Conservation (phyloP, 1,140 invertebrate genomes). For the Brachionus rubens region DNA sequence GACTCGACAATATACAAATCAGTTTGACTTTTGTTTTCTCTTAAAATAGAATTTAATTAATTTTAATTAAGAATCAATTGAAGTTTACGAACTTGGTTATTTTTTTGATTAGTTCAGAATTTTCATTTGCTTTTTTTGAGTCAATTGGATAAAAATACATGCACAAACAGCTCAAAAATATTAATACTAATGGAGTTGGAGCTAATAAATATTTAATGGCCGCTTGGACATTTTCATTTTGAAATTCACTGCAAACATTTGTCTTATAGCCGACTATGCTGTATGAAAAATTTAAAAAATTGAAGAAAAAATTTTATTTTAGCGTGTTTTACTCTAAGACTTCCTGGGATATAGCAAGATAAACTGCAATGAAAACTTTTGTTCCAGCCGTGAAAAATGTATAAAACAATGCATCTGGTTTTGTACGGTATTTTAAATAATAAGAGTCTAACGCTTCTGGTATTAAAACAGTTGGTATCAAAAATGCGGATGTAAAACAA, state of each 20-base stretch:
- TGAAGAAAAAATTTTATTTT: too few relatives aligned
- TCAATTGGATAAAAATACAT: constrained; percentile 45
- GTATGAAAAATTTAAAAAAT: too few relatives aligned
- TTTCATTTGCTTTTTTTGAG: constrained; percentile 27
- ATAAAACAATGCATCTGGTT: constrained; percentile 37
- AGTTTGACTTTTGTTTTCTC: neutral
- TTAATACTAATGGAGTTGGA: neutral
- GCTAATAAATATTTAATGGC: constrained; percentile 23
- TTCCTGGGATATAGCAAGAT: constrained; percentile 23
- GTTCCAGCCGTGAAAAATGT: constrained; percentile 32
- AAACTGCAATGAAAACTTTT: constrained; percentile 36
- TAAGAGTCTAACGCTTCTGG: constrained; percentile 32
- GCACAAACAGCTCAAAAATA: neutral
- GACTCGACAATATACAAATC: neutral
- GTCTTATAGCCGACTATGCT: constrained; percentile 32
- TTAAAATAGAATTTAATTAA: neutral
- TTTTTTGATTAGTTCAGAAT: neutral
- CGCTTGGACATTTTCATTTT: neutral
- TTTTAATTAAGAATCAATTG: neutral
- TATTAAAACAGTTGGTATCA: constrained; percentile 24
- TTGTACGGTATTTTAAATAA: constrained; percentile 6
- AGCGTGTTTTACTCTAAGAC: too few relatives aligned
- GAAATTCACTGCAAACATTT: neutral
- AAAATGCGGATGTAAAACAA: constrained; percentile 24
- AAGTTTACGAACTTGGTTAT: constrained; percentile 7